Percentiles rank a stretch among this genome's conserved stretches.
Conservation (phyloP, 2,888 invertebrate species). For the Ctenicera cuprea region DNA sequence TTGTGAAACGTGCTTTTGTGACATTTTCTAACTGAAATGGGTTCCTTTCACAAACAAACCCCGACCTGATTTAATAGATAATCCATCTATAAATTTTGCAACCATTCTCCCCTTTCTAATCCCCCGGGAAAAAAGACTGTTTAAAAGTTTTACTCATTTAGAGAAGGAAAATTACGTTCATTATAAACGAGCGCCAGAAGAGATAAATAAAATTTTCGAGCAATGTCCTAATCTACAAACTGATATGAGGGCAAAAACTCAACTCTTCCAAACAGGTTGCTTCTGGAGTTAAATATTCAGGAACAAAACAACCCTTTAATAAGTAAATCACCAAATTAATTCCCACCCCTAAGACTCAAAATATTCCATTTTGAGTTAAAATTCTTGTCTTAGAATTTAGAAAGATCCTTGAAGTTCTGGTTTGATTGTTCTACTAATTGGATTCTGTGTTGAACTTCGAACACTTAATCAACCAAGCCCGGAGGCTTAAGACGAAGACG, state of each 20-base stretch:
- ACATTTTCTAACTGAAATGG: constrained; percentile 44
- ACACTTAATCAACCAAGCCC: constrained; percentile 38
- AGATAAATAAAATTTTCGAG: too few relatives aligned
- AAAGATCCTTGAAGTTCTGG: constrained; percentile 22
- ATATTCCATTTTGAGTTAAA: not conserved
- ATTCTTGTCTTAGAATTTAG: not conserved
- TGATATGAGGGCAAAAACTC: too few relatives aligned
- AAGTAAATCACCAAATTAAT: not conserved
- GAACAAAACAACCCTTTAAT: too few relatives aligned
- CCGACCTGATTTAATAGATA: constrained; percentile 32
- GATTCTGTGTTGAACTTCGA: constrained; percentile 43
- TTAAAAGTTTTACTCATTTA: not conserved
- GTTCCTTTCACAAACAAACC: constrained; percentile 40
- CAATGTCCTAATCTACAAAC: too few relatives aligned
- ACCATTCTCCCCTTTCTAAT: constrained; percentile 23
- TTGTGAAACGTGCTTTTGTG: constrained; percentile 48
- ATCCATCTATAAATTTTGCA: constrained; percentile 37
- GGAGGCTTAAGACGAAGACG: constrained; percentile 19
- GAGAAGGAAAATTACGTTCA: not conserved
- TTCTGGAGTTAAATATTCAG: too few relatives aligned
- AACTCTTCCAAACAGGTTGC: too few relatives aligned
- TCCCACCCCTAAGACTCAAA: not conserved
- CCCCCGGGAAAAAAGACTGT: constrained; percentile 1
- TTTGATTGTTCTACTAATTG: constrained; percentile 44
- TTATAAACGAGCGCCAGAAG: too few relatives aligned